These are phyloP conservation scores for Pegoplata infirma DNA, from an alignment of 2,888 invertebrate species.

Conservation along the genomic window DNA sequence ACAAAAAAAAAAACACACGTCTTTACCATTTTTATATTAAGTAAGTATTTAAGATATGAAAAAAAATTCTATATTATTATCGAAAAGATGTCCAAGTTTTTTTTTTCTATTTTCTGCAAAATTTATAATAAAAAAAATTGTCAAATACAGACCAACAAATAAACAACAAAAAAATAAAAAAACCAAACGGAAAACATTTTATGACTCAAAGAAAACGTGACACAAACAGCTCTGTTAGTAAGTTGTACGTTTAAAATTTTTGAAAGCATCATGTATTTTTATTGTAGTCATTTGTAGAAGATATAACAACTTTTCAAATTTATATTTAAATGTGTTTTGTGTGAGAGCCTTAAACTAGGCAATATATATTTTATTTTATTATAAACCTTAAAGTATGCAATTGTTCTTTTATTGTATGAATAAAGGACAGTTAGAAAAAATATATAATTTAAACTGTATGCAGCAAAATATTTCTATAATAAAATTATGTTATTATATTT, in stretches of 20 bases:
- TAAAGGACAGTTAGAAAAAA: no score
- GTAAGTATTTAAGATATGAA: background rate
- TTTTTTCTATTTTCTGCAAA: no score
- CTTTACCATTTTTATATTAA: background rate
- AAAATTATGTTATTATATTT: no score
- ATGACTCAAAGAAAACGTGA: conserved; percentile 46
- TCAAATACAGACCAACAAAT: background rate
- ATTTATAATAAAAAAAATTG: background rate
- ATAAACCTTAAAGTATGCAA: background rate
- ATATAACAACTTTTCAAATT: background rate
- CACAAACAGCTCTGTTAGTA: conserved; percentile 41
- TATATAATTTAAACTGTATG: no score
- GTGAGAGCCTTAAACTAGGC: background rate
- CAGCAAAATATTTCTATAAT: no score
- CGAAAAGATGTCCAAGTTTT: background rate
- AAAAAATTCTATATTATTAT: background rate
- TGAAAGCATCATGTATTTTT: background rate
- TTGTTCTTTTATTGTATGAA: background rate
- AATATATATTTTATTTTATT: background rate
- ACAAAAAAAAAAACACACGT: no score
- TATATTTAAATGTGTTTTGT: background rate
- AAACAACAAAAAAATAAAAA: conserved; percentile 5
- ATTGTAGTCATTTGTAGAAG: background rate
- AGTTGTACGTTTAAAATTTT: background rate
- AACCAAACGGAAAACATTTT: background rate